phyloP scores from a whole-genome alignment of 37 sponge, comb jelly and placozoan species.

The Ephydatia muelleri region DNA sequence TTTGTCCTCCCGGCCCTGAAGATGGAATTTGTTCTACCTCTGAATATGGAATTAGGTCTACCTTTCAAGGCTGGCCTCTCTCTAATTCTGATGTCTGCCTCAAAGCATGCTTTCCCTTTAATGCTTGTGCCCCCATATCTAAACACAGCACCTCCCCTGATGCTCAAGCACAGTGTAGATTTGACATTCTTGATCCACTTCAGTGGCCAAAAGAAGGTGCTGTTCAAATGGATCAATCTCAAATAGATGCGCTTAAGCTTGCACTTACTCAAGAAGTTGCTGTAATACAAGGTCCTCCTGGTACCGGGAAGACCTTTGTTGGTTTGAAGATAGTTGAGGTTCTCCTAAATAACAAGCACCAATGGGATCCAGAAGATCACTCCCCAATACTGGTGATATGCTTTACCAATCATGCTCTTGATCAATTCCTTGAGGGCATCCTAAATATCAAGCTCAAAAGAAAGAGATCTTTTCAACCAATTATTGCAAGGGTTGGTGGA shows the following conservation, averaged over 20 bases:
- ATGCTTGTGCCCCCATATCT: not conserved
- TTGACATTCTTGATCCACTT: constrained; percentile 8
- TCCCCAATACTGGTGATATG: constrained; percentile 89
- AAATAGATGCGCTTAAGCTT: constrained; percentile 69
- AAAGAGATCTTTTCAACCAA: not conserved
- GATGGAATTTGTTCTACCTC: too few species aligned
- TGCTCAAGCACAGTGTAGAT: too few species aligned
- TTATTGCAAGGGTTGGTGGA: constrained; percentile 84
- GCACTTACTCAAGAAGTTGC: constrained; percentile 81
- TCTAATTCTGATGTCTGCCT: too few species aligned
- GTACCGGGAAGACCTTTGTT: constrained; percentile 96
- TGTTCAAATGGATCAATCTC: constrained; percentile 60
- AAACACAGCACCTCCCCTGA: not conserved
- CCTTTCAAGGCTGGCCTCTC: too few species aligned
- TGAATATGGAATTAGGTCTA: too few species aligned
- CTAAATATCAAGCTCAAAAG: not conserved
- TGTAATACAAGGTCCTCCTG: constrained; percentile 97
- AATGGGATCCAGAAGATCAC: constrained; percentile 40
- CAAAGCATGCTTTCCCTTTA: too few species aligned
- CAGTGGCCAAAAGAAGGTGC: constrained; percentile 47
- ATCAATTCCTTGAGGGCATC: constrained; percentile 88
- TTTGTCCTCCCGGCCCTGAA: too few species aligned
- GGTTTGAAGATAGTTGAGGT: constrained; percentile 81
- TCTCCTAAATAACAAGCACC: constrained; percentile 45
- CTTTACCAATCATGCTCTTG: constrained; percentile 96